phyloP scores from a whole-genome alignment of 2,888 invertebrate species.

The Drosophila seclusa region DNA sequence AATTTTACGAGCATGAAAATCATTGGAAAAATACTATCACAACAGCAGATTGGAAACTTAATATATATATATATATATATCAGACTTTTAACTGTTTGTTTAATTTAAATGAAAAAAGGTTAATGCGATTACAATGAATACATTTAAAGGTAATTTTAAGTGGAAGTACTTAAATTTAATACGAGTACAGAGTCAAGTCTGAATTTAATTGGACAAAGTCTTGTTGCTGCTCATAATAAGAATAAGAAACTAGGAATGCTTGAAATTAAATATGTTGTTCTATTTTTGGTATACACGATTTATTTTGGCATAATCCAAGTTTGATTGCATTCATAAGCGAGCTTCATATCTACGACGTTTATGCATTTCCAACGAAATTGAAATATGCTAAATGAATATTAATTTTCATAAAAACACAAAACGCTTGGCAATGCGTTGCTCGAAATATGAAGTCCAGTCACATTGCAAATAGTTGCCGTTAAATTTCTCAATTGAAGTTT shows the following conservation, averaged over 20 bases:
- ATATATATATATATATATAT: background rate
- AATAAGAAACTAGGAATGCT: background rate
- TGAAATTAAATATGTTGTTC: background rate
- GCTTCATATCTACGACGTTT: too few species aligned
- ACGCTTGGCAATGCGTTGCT: background rate
- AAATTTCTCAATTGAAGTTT: background rate
- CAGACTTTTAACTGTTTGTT: background rate
- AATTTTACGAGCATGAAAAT: background rate
- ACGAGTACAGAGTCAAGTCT: background rate
- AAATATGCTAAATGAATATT: background rate
- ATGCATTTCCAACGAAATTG: background rate
- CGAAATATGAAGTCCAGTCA: background rate
- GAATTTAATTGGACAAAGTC: background rate
- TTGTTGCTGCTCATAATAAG: background rate
- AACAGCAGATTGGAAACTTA: background rate
- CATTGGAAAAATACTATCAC: background rate
- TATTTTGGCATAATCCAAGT: background rate
- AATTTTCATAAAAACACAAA: background rate
- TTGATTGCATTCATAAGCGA: background rate
- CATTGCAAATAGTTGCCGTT: background rate
- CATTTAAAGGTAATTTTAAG: background rate
- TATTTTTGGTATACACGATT: background rate
- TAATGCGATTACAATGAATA: background rate
- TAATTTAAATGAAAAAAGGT: background rate
- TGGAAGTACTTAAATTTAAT: background rate